Evolutionary conservation across 2,113 vertebrate genomes (phyloP), one percentile per base, ranked within the genome.

Genomic region (Leiothrix lutea): DNA sequence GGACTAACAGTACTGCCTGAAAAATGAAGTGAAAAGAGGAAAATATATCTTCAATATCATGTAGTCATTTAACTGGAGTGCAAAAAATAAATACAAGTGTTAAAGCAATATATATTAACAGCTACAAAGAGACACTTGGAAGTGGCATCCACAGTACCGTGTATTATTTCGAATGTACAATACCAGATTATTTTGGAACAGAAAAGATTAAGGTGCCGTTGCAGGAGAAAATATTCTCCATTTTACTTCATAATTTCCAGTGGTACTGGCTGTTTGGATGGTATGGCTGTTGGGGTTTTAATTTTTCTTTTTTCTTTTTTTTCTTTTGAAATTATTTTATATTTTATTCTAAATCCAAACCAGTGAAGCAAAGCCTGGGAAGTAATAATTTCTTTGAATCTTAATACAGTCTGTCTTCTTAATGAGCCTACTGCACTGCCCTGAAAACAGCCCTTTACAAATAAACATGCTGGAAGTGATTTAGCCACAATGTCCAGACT

Each of bases 401-500:
- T 91, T 96, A 86, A 93, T 95, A 95, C 80, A 94, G 94, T 97
- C 90, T 95, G 95, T 98, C 98, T 98, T 98, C 96, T 96, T 98
- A 98, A 98, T 98, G 97, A 98, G 98, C 96, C 71, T 95, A 74
- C 97, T 74, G 84, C 92, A 56, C 73, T 95, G 93, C 95, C 97
- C 95, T 97, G 96, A 94, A 97, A 98, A 90, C 96, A 95, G 94
- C 93, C 96, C 95, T 94, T 95, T 98, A 96, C 97, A 98, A 97
- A 98, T 98, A 97, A 98, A 98, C 97, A 96, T 90, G 96, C 96
- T 97, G 73, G 92, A 81, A 97, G 97, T 98, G 97, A 98, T 98
- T 98, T 98, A 98, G 96, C 97, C 97, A 97, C 97, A 98, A 96
- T 98, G 97, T 98, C 97, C 97, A 96, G 97, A 97, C 97, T 98